Percentiles rank a stretch among this genome's conserved stretches.
These are phyloP conservation scores for Acridotheres tristis DNA, from an alignment of 2,797 vertebrate genomes.

Conservation along the genomic window DNA sequence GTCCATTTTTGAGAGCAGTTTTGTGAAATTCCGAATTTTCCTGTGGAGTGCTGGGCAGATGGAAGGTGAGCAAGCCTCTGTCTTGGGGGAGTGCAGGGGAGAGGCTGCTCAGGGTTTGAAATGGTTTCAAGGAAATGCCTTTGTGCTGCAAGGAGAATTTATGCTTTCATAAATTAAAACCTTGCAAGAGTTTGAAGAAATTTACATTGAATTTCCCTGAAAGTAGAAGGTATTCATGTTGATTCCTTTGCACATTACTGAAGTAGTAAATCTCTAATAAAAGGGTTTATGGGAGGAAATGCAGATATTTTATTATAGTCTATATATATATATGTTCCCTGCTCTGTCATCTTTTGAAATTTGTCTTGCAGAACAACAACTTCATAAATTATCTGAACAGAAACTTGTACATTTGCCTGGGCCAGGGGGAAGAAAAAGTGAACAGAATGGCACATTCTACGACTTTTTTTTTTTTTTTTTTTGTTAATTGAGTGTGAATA, in stretches of 20 bases:
- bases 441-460: not conserved
- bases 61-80: not conserved
- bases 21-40: not conserved
- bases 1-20: not conserved
- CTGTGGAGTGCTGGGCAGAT: not conserved
- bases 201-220: not conserved
- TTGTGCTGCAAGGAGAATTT: not conserved
- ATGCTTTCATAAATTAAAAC: constrained; percentile 1
- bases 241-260: not conserved
- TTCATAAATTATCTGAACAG: not conserved
- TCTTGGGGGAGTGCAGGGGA: not conserved
- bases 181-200: not conserved
- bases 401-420: not conserved
- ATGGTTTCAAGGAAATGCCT: not conserved
- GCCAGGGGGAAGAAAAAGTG: fast-evolving
- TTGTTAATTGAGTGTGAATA: not conserved
- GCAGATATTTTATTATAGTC: not conserved
- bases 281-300: not conserved
- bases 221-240: not conserved
- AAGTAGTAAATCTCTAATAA: constrained; percentile 7
- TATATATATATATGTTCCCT: not conserved
- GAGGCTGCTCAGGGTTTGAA: not conserved
- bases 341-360: not conserved
- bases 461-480: not conserved
- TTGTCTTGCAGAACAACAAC: not conserved